Percentiles rank a stretch among this genome's conserved stretches.
phyloP scores from a whole-genome alignment of 1,140 invertebrate genomes.

The Portunus trituberculatus region DNA sequence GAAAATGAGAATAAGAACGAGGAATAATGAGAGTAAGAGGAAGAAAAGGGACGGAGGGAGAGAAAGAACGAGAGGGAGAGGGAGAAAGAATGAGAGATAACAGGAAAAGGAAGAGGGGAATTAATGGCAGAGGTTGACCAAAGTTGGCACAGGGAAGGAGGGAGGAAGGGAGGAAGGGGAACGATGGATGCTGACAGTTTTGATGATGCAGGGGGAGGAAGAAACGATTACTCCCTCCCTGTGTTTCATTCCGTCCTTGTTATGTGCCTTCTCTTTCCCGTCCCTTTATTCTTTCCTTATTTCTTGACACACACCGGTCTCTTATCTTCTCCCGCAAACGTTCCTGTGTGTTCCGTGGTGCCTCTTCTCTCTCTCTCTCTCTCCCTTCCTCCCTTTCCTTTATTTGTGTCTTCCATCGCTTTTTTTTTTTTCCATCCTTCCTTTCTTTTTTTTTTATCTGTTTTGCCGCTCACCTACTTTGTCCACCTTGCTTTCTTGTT shows the following conservation, averaged over 20 bases:
- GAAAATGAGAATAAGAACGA: not conserved
- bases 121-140: not conserved
- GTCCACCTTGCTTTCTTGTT: too few species aligned
- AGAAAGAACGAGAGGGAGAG: not conserved
- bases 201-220: not conserved
- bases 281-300: not conserved
- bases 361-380: not conserved
- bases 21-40: not conserved
- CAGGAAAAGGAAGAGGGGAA: not conserved
- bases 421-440: not conserved
- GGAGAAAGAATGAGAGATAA: not conserved
- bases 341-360: not conserved
- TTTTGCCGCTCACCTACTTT: too few species aligned
- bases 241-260: not conserved
- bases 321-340: not conserved
- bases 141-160: not conserved
- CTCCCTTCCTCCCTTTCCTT: too few species aligned
- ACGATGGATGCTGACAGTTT: not conserved
- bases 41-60: not conserved
- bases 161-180: not conserved
- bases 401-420: not conserved
- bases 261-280: not conserved
- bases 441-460: not conserved
- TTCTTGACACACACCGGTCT: not conserved
- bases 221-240: not conserved